phyloP scores from a whole-genome alignment of 2,888 invertebrate genomes.

The Neoaliturus tenellus region DNA sequence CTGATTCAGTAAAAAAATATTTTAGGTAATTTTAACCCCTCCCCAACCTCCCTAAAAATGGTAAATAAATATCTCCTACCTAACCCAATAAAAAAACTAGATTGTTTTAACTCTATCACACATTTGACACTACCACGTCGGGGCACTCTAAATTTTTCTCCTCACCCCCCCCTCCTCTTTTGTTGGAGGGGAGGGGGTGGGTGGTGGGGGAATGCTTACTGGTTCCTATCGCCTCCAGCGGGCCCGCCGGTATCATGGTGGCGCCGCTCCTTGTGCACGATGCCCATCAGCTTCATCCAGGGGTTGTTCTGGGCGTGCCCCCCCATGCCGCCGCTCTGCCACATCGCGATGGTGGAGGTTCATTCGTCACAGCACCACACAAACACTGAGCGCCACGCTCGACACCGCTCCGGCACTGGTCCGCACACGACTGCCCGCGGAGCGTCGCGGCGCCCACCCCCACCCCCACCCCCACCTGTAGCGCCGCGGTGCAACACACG shows the following conservation, averaged over 20 bases:
- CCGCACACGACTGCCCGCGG: conserved; percentile 51
- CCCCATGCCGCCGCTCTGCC: conserved; percentile 86
- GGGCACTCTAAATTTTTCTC: too few relatives aligned
- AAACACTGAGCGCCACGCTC: conserved; percentile 32
- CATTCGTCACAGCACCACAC: conserved; percentile 46
- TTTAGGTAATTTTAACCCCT: too few relatives aligned
- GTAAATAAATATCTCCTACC: too few relatives aligned
- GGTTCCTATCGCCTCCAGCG: conserved; percentile 73
- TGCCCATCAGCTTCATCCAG: conserved; percentile 90
- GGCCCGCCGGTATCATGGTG: conserved; percentile 69
- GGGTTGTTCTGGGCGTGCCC: conserved; percentile 86
- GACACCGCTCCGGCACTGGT: conserved; percentile 5
- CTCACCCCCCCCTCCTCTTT: neutral
- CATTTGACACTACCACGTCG: too few relatives aligned
- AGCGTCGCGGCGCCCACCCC: neutral
- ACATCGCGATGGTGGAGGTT: conserved; percentile 75
- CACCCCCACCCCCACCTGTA: conserved; percentile 46
- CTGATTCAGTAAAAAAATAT: too few relatives aligned
- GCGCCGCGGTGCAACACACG: conserved; percentile 9
- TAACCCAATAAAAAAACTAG: too few relatives aligned
- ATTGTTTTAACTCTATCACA: too few relatives aligned
- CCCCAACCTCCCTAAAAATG: too few relatives aligned
- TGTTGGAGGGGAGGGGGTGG: neutral
- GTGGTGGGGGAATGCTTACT: conserved; percentile 75
- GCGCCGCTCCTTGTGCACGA: conserved; percentile 85